Evolutionary conservation across 2,797 vertebrate species (phyloP), one percentile per base, ranked within the genome.

Genomic region (Amazona finschi): DNA sequence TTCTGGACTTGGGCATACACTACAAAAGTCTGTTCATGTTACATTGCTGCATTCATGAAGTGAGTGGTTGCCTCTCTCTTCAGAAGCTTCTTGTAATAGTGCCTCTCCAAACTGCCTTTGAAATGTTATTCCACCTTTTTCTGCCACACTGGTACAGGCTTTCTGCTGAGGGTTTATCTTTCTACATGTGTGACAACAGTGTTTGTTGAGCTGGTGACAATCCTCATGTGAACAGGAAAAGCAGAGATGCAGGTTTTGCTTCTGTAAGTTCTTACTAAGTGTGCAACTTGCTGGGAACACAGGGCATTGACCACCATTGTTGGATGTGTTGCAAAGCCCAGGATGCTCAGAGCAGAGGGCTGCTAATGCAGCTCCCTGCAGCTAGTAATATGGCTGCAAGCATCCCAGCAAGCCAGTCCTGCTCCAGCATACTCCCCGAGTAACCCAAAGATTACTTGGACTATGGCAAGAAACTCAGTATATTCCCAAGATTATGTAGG

Each of bases 11-110:
- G 55, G 57, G 55, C 66, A 61, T 38, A 60, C 9, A 61, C 94
- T 41, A 28, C 33, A 30, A n/a, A 91, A 91, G 74, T 72, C 87
- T 74, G 43, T 65, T 96, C 15, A 1, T 8, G 41, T 90, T 89
- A 85, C 33, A 16, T 25, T 36, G 22, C 55, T 58, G n/a, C 33
- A 58, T 25, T 71, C 31, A 27, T 17, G 19, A 49, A 82, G 44
- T 12, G 41, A 83, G 24, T 8, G 41, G 41, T 11, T 82, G 44
- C 64, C 33, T 66, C 39, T 66, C 27, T 38, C 53, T 33, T 47
- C 31, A 47, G 13, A 58, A 85, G 60, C 67, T 74, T 76, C 64
- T 67, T 55, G 24, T 21, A 64, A 58, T 1, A 27, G 5, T 31
- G 16, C 41, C 57, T 93, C 25, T 57, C 64, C 52, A 76, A 86